Evolutionary conservation across 2,797 vertebrate species (phyloP).

Genomic region (Gymnopithys bicolor): DNA sequence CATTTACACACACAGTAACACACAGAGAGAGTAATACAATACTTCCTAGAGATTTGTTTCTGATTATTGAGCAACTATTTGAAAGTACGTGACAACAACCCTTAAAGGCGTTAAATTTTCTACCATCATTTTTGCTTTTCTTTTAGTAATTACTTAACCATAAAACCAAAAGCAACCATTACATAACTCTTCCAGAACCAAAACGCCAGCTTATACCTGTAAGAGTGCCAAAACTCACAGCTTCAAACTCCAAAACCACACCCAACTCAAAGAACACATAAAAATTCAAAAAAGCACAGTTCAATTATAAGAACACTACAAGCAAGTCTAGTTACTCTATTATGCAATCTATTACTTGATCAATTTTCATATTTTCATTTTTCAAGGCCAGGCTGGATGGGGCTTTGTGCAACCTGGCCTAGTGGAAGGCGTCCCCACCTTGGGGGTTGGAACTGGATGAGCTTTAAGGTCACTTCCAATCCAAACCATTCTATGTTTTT

Average conservation of each 20-base stretch:
- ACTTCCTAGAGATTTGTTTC: background rate
- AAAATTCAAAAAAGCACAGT: accelerated
- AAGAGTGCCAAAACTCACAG: background rate
- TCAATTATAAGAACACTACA: background rate
- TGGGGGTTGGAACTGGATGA: background rate
- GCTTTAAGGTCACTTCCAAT: background rate
- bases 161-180: background rate
- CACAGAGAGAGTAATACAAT: background rate
- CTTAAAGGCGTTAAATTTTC: background rate
- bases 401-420: background rate
- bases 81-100: background rate
- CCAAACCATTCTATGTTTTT: background rate
- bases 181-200: background rate
- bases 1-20: background rate
- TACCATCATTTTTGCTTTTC: background rate
- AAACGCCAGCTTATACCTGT: background rate
- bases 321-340: background rate
- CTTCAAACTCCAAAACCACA: background rate
- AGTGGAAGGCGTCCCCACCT: background rate
- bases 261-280: accelerated
- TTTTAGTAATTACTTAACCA: background rate
- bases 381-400: background rate
- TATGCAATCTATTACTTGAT: background rate
- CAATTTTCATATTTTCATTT: background rate
- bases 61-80: background rate